Evolutionary conservation across 2,888 invertebrate genomes (phyloP), one percentile per base, ranked within the genome.

Genomic region (Perizoma flavofasciatum): DNA sequence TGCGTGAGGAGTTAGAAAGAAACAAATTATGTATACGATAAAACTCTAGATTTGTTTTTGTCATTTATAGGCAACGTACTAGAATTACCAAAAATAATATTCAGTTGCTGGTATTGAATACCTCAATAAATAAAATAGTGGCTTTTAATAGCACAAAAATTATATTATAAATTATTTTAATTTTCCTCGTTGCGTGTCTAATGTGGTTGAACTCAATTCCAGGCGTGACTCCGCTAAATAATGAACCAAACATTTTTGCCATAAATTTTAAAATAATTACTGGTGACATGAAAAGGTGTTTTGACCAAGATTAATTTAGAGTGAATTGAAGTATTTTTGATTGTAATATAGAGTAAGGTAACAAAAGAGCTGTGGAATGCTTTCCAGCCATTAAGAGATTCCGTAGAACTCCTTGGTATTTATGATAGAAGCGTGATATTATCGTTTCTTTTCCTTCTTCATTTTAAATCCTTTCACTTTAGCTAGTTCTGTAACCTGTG

Each of bases 161-260:
- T 35, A 51, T 48, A 51, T 41, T 44, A 50, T 43, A 53, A 56
- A 22, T 22, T 22, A 22, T 50, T 46, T 32, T 35, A 40, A 51
- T 55, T 58, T 54, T 59, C 62, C 48, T 44, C 49, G 48, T 58
- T 55, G 62, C 62, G 62, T 62, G 62, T 34, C 11, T 57, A 54
- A 44, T 49, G 49, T 48, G 45, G 47, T 55, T 58, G 43, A 49
- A 54, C 54, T 51, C 10, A 4, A 50, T 56, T 59, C 46, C 45
- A 55, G 43, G 63, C 65, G 63, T 67, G 67, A 63, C 65, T 63
- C 32, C 22, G 41, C 41, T 52, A 61, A 60, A 65, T 65, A 65
- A 66, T 59, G 59, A 61, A 55, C 59, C 55, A 57, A 63, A 60
- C 46, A 48, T 48, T 54, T 63, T 55, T 49, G 45, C 41, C 49